Evolutionary conservation across 2,888 invertebrate species (phyloP).

Genomic region (Andrena flavipes): DNA sequence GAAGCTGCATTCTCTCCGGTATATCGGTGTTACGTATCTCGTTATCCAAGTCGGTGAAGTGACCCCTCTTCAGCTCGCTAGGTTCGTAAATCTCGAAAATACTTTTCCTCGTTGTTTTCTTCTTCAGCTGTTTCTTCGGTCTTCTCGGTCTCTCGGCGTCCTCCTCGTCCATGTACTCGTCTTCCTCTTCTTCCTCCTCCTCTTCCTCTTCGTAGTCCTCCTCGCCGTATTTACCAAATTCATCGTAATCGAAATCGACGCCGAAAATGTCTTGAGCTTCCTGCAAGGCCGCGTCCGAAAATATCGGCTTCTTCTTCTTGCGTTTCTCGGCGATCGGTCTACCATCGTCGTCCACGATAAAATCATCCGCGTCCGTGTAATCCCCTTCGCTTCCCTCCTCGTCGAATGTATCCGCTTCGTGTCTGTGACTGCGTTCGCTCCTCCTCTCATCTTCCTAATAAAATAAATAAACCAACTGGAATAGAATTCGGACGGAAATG

Average conservation of each 20-base stretch:
- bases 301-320: constrained; percentile 92
- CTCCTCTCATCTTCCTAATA: constrained; percentile 91
- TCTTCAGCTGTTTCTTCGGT: constrained; percentile 91
- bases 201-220: constrained; percentile 91
- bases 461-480: constrained; percentile 20
- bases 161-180: constrained; percentile 92
- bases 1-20: constrained; percentile 96
- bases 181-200: constrained; percentile 89
- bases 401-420: constrained; percentile 89
- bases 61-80: constrained; percentile 97
- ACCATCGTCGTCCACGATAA: constrained; percentile 98
- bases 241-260: constrained; percentile 98
- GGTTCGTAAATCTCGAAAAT: constrained; percentile 99
- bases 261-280: constrained; percentile 99
- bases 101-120: constrained; percentile 92
- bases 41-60: constrained; percentile 97
- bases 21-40: constrained; percentile 95
- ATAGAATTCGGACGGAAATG: not conserved
- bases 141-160: constrained; percentile 87
- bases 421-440: constrained; percentile 89
- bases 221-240: constrained; percentile 94
- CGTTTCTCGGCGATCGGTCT: constrained; percentile 93
- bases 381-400: constrained; percentile 90
- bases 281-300: constrained; percentile 95
- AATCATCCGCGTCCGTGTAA: constrained; percentile 92